Base-by-base conservation (phyloP, 1,140 invertebrate genomes). In the Bombus sylvicola region DNA sequence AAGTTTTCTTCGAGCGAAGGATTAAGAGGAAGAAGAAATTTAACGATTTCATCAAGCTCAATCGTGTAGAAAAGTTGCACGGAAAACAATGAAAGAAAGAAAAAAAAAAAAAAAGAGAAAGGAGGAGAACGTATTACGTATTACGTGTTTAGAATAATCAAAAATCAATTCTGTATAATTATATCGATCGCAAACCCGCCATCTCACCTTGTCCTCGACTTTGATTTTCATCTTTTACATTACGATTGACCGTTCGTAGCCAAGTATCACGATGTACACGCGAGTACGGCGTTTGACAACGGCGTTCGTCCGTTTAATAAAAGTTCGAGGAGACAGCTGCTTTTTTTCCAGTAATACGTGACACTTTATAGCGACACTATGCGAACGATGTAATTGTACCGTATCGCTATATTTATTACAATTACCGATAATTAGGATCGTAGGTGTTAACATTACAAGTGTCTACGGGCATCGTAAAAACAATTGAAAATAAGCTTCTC, bases 81-180 rank as follows among this genome's bases (percentile, higher is more conserved):
- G 37, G 31, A 71, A 25, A 47, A 57, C 28, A 43, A 6, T 28
- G 59, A 25, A 12, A 9, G 25, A 25, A 28, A n/a, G 6, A 31
- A 10, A 15, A 4, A 15, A 31, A 10, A 15, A 4, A 15, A 15
- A 31, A 31, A n/a, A 18, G 15, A 66, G 4, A 31, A 12, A 31
- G 31, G 6, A 31, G 31, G 31, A 34, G 31, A 66, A 43, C 15
- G 76, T 78, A 77, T 62, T 62, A 64, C 43, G 69, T 82, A 28
- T 64, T 75, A 64, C 57, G 57, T 82, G 81, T 83, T 43, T 83
- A 83, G 72, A 66, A 31, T 76, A 82, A 82, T 66, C 41, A 37
- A 34, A 62, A 47, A 53, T 73, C 72, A n/a, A 68, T 76, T 57
- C 43, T 6, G 13, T 37, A 74, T 74, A 64, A 62, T 82, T 82